Conservation (phyloP, 2,797 vertebrate genomes). For the Denticeps clupeoides region DNA sequence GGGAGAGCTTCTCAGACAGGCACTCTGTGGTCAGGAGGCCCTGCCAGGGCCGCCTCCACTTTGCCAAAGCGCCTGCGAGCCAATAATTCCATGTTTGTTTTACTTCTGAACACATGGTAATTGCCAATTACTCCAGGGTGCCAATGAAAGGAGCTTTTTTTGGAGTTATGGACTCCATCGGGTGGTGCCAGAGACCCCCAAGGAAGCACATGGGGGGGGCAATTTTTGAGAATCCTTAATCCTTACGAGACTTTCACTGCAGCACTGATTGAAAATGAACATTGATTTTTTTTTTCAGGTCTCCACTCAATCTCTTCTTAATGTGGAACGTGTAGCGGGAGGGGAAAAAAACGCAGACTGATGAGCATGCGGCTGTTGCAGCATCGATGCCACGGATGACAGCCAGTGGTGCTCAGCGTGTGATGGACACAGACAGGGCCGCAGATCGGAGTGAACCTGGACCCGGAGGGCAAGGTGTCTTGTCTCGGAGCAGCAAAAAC, state of each 20-base stretch:
- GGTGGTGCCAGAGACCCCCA: neutral
- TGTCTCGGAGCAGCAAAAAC: neutral
- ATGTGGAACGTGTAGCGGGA: too few species aligned
- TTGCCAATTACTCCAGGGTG: conserved; percentile 24
- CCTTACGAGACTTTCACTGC: neutral
- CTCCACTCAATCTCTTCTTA: too few species aligned
- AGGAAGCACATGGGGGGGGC: neutral
- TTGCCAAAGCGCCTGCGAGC: conserved; percentile 16
- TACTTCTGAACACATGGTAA: conserved; percentile 23
- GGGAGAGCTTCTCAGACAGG: conserved; percentile 18
- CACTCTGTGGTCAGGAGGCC: neutral
- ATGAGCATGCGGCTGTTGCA: too few species aligned
- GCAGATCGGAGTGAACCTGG: neutral
- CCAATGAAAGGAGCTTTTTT: conserved; percentile 17
- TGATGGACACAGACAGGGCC: neutral
- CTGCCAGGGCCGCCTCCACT: conserved; percentile 2
- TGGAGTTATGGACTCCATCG: conserved; percentile 5
- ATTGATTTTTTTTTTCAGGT: neutral
- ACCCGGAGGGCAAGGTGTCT: neutral
- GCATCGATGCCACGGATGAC: too few species aligned
- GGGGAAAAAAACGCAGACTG: too few species aligned
- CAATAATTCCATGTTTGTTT: conserved; percentile 31
- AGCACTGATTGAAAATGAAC: too few species aligned
- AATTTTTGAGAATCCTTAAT: neutral
- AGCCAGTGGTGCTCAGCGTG: too few species aligned